Conservation (phyloP, 2,113 vertebrate species). For the Tympanuchus pallidicinctus region DNA sequence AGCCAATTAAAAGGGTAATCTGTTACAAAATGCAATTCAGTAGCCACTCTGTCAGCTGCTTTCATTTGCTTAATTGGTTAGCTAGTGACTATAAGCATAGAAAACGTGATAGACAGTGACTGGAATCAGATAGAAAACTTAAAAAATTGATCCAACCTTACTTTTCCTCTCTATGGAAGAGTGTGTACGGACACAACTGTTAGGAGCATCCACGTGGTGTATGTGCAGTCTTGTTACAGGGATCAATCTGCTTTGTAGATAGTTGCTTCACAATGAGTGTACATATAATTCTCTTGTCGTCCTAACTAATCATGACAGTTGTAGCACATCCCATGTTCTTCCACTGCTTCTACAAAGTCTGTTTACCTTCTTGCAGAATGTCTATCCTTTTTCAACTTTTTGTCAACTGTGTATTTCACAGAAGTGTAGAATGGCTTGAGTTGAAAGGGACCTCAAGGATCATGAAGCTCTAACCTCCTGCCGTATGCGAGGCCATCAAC, state of each 20-base stretch:
- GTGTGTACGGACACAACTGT: not conserved
- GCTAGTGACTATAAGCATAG: not conserved
- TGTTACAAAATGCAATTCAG: not conserved
- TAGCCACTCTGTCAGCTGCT: not conserved
- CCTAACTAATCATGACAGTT: not conserved
- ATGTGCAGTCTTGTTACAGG: not conserved
- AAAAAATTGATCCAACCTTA: not conserved
- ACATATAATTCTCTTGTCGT: not conserved
- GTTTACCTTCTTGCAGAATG: not conserved
- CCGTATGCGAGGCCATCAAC: no score
- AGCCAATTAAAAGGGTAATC: slow-evolving; percentile 79
- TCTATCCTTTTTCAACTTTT: not conserved
- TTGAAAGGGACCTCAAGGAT: no score
- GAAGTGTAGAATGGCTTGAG: no score
- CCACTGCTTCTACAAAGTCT: not conserved
- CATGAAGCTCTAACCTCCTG: no score
- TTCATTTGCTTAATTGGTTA: not conserved
- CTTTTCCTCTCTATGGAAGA: not conserved
- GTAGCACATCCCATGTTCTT: not conserved
- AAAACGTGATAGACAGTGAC: not conserved
- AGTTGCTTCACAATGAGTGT: not conserved
- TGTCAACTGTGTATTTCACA: not conserved
- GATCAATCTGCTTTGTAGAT: not conserved
- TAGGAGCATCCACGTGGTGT: not conserved
- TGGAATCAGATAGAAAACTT: not conserved